Evolutionary conservation across 2,888 invertebrate species (phyloP), one percentile per base, ranked within the genome.

Genomic region (Noctua comes): DNA sequence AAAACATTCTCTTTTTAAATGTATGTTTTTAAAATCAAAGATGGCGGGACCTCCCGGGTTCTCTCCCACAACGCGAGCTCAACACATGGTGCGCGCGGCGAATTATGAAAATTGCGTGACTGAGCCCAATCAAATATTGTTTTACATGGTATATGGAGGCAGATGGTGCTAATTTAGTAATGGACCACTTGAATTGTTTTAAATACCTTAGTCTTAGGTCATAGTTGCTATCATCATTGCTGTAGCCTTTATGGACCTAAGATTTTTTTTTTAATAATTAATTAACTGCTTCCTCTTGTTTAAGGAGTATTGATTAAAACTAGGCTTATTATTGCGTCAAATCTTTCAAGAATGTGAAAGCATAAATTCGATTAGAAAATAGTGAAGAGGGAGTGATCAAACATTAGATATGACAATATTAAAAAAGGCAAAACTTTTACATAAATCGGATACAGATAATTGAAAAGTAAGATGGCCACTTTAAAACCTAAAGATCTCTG

Each of bases 31-130:
- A 78, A 83, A 86, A 85, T 86, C 79, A 76, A 85, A 86, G 64
- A 88, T 86, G 87, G 78, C 84, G 73, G 40, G 88, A 89, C 89
- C 89, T 86, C 89, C 88, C 84, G 77, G 68, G 69, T 64, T 73
- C 83, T 72, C 89, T 88, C 88, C 88, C 88, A 89, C 88, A 69
- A 73, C 65, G 86, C 11, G 21, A 43, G 80, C 16, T 5, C 54
- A 73, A 71, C 88, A 89, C 78, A 87, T 88, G 88, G 84, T 64
- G 81, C 72, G 79, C 85, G 79, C 89, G 83, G 27, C 85, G 88
- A 88, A 88, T 86, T 89, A 87, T 89, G 71, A 89, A 88, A 88
- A 83, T 89, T 77, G 86, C 89, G 88, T 88, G 88, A 87, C 88
- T 77, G 82, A 6, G 72, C 62, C 80, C 81, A 87, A 88, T 89